Base-by-base conservation (phyloP, 2,113 vertebrate genomes). In the Grus americana region DNA sequence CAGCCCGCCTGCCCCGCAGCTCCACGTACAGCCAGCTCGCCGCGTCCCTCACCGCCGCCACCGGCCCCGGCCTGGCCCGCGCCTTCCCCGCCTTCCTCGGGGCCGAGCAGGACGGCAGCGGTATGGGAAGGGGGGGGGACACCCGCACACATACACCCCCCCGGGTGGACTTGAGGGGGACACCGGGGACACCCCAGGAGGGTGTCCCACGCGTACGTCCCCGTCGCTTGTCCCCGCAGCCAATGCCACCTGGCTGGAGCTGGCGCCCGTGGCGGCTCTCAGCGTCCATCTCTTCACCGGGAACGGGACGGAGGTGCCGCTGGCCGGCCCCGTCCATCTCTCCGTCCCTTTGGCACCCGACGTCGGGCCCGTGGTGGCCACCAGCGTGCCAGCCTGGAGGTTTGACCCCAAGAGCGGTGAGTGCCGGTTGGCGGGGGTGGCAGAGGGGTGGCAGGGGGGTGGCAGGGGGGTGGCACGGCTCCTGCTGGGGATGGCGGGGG, bases 81-180 rank as follows among this genome's bases (percentile, higher is more conserved):
- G 98, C 98, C n/a, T 99, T 99, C 97, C 99, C 99, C 9, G 98
- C 99, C 86, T 99, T 99, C 71, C 97, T 99, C 65, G 99, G 99
- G 18, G 97, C 98, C 1, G 99, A 99, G 93, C 97, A 97, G 96
- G 99, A 99, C 96, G 95, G 98, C 97, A 98, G 98, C 95, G 99
- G 99, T 99, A 90, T 9, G 94, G 71, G 79, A 21, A 24, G 22
- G 49, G 49, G 50, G 49, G 50, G 27, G 27, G 27, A 7, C 27
- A 8, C 40, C 40, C 40, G 38, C 38, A 42, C 38, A 38, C 38
- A 38, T 38, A 38, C 38, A 38, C 38, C 38, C 38, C 38, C 38
- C 38, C 38, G 52, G 7, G 38, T 38, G 86, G 12, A 3, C 3
- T 5, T 3, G 6, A 20, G 15, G 46, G 30, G 21, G 6, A 4